Percentiles rank a stretch among this genome's conserved stretches.
phyloP scores from a whole-genome alignment of 2,797 vertebrate genomes.

The Molossus molossus region DNA sequence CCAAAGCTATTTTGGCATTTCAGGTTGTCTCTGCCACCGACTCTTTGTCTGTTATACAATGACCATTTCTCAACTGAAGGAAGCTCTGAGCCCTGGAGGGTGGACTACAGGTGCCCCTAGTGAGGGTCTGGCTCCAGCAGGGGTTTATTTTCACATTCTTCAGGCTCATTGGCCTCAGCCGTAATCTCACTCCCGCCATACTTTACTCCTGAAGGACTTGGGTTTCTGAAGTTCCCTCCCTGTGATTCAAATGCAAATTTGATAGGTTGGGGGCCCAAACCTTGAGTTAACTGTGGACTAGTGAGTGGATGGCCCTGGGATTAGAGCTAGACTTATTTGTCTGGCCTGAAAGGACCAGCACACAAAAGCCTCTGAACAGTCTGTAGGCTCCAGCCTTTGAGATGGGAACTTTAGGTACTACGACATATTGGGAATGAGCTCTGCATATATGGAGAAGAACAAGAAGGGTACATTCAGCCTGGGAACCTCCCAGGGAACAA shows the following conservation, averaged over 20 bases:
- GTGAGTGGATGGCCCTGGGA: not conserved
- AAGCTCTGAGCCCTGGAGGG: not conserved
- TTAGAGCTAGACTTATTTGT: not conserved
- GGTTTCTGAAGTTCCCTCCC: not conserved
- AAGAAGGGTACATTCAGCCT: not conserved
- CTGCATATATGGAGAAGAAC: not conserved
- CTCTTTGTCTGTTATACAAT: conserved; percentile 94
- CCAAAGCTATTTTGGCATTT: conserved; percentile 92
- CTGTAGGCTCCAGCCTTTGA: not conserved
- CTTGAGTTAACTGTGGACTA: not conserved
- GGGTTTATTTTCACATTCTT: conserved; percentile 15
- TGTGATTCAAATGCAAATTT: not conserved
- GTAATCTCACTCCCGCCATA: not conserved
- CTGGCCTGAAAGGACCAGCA: not conserved
- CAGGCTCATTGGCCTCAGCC: not conserved
- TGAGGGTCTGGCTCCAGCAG: not conserved
- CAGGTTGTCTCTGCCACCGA: conserved; percentile 93
- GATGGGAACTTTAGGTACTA: not conserved
- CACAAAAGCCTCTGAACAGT: not conserved
- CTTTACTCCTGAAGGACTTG: not conserved
- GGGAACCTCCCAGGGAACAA: not conserved
- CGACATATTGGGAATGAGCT: not conserved
- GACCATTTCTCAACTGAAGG: conserved; percentile 93
- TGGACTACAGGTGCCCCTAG: not conserved
- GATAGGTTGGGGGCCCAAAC: not conserved